Evolutionary conservation across 2,797 vertebrate species (phyloP), one percentile per base, ranked within the genome.

Genomic region (Morus bassanus): DNA sequence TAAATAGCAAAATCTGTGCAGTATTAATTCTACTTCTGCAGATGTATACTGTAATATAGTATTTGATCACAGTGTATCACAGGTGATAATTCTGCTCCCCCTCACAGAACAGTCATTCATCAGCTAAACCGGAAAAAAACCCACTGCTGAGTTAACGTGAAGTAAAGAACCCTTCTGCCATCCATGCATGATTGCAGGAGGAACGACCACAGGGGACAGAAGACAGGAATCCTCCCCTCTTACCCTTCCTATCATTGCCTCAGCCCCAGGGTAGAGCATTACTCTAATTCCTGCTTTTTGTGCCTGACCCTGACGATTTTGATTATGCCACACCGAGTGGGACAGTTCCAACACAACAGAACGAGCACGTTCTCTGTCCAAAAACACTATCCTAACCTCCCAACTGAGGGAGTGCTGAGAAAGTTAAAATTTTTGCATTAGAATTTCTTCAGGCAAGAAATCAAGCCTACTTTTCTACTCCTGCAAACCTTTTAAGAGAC

Each of bases 321-420:
- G 68, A 63, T 56, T 28, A 64, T 1, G 9, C 21, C 45, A 41
- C 17, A 37, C 16, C 3, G 13, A 88, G 27, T 10, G 18, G 35
- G 48, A 72, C 39, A 77, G 45, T 28, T 88, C 28, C 65, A 80
- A 28, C 18, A 43, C 3, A 9, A 74, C 51, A 77, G 51, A 89
- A 80, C 0, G 6, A 87, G 12, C 18, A 33, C 0, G 2, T 63
- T 87, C 61, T 37, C 43, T 48, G 56, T n/a, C 54, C 7, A 4
- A 67, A 81, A 81, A 53, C 46, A 74, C 18, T 16, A 56, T 51
- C 11, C 10, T n/a, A 70, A 61, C 24, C 25, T 53, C 81, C 69
- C 28, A 76, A 23, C 8, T 72, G 28, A 67, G 27, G 23, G 19
- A 83, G 33, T 19, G 24, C 28, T 37, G 15, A 65, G 51, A 85